Conservation (phyloP, 2,113 vertebrate genomes). For the Microtus richardsoni region DNA sequence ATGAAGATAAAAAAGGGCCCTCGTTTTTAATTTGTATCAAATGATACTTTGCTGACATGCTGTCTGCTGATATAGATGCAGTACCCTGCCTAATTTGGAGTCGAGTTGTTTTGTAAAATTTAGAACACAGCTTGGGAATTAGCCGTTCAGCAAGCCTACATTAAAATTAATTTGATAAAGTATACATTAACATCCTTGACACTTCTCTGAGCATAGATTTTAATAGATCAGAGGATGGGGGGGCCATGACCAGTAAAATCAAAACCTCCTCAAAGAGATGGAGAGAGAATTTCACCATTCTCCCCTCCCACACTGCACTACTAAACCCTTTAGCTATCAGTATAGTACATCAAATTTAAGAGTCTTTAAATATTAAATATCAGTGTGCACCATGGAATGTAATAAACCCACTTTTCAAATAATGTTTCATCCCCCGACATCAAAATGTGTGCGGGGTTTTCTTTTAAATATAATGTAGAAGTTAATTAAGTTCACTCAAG, state of each 20-base stretch:
- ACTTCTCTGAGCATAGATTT: slow-evolving; percentile 84
- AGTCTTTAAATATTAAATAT: slow-evolving; percentile 85
- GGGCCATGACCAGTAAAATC: slow-evolving; percentile 77
- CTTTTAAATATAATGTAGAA: slow-evolving; percentile 84
- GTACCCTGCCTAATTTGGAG: slow-evolving; percentile 74
- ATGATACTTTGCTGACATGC: slow-evolving; percentile 57
- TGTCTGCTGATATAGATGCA: slow-evolving; percentile 61
- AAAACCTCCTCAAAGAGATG: slow-evolving; percentile 69
- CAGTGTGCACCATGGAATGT: slow-evolving; percentile 72
- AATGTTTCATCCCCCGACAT: slow-evolving; percentile 77
- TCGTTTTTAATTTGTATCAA: slow-evolving; percentile 68
- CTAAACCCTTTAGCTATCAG: slow-evolving; percentile 76
- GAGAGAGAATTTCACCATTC: slow-evolving; percentile 74
- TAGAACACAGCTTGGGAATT: slow-evolving; percentile 84
- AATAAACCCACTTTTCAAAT: slow-evolving; percentile 83
- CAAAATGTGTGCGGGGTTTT: slow-evolving; percentile 82
- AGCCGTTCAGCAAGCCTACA: slow-evolving; percentile 84
- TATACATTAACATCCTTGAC: slow-evolving; percentile 87
- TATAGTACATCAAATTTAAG: slow-evolving; percentile 81
- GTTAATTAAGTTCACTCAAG: slow-evolving; percentile 88
- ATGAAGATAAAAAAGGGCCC: slow-evolving; percentile 40
- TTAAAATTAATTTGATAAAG: slow-evolving; percentile 90
- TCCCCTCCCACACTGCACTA: slow-evolving; percentile 62
- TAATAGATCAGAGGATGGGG: slow-evolving; percentile 75
- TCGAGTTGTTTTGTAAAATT: slow-evolving; percentile 80